These are phyloP conservation scores for Rhamnusium bicolor DNA, from an alignment of 2,888 invertebrate species.

Conservation along the genomic window DNA sequence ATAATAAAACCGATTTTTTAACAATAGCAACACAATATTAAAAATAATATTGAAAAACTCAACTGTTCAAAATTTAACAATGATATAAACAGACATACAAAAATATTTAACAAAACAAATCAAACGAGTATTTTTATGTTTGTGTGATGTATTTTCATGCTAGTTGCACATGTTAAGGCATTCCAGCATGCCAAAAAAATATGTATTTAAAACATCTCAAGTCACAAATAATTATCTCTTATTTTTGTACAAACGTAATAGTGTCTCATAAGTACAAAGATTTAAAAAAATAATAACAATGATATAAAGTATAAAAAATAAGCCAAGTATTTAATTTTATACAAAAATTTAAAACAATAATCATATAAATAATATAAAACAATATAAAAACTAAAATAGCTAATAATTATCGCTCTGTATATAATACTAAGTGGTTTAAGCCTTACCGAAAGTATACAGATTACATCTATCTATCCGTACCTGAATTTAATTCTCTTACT, in stretches of 20 bases:
- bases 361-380: slow-evolving; percentile 13
- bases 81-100: slow-evolving; percentile 36
- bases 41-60: slow-evolving; percentile 32
- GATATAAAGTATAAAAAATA: slow-evolving; percentile 22
- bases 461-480: slow-evolving; percentile 72
- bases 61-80: slow-evolving; percentile 45
- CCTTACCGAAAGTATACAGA: slow-evolving; percentile 27
- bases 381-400: slow-evolving; percentile 31
- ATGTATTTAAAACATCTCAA: slow-evolving; percentile 1
- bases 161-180: slow-evolving; percentile 38
- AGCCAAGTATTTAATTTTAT: neutral
- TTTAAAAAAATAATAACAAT: slow-evolving; percentile 13
- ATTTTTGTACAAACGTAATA: slow-evolving; percentile 2
- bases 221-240: slow-evolving; percentile 3
- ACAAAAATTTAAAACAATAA: slow-evolving; percentile 27
- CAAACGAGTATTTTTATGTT: slow-evolving; percentile 37
- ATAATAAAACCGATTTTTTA: slow-evolving; percentile 22
- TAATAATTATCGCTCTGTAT: slow-evolving; percentile 25
- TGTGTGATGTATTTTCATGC: slow-evolving; percentile 45
- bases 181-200: slow-evolving; percentile 43
- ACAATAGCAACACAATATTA: slow-evolving; percentile 21
- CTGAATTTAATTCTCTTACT: slow-evolving; percentile 95
- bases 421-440: slow-evolving; percentile 53
- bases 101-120: slow-evolving; percentile 41
- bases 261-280: slow-evolving; percentile 13